phyloP scores from a whole-genome alignment of 2,113 vertebrate species.

The Herpetotheres cachinnans region DNA sequence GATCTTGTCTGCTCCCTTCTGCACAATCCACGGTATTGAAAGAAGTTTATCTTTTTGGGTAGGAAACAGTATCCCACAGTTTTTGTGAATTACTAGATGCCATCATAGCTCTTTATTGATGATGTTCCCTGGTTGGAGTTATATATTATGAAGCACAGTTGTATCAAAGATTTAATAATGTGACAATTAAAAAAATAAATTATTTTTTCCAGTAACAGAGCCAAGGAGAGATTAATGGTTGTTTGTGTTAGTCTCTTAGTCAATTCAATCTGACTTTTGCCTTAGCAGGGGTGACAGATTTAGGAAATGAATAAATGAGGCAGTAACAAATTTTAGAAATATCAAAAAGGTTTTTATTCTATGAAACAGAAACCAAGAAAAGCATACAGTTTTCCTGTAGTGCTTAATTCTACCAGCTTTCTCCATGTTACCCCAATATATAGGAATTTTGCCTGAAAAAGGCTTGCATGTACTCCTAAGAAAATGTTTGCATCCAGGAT shows the following conservation, averaged over 20 bases:
- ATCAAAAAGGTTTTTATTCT: background rate
- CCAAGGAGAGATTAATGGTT: background rate
- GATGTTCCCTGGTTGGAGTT: background rate
- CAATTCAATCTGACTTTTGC: background rate
- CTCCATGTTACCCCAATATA: background rate
- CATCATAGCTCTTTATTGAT: background rate
- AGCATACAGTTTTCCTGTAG: background rate
- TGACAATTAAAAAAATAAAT: background rate
- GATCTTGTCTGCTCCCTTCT: slow-evolving; percentile 51
- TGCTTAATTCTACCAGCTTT: background rate
- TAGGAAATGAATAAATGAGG: background rate
- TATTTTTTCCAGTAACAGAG: background rate
- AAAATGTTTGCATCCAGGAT: background rate
- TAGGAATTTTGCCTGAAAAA: background rate
- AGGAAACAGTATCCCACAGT: background rate
- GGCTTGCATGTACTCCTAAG: background rate
- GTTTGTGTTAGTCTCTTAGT: background rate
- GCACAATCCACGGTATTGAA: slow-evolving; percentile 3
- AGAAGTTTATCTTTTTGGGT: slow-evolving; percentile 21
- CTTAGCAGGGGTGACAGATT: background rate
- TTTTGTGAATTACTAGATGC: slow-evolving; percentile 39
- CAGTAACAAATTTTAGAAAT: background rate
- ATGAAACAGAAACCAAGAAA: background rate
- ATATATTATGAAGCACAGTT: background rate
- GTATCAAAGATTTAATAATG: slow-evolving; percentile 23